Percentiles rank a stretch among this genome's conserved stretches.
Conservation (phyloP, 2,113 vertebrate species). For the Cariama cristata region DNA sequence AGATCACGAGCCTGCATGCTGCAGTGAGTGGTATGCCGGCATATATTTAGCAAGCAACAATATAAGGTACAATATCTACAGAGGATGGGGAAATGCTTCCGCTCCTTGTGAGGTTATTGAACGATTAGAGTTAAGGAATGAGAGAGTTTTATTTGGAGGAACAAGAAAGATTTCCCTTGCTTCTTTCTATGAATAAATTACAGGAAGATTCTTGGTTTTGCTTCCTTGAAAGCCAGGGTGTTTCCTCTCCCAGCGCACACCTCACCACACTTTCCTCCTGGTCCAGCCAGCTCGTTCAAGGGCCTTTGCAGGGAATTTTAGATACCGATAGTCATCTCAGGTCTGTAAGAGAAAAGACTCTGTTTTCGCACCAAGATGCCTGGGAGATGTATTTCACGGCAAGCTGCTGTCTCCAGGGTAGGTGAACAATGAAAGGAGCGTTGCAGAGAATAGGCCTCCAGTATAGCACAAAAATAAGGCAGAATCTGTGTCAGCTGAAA, state of each 20-base stretch:
- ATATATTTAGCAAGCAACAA: background rate
- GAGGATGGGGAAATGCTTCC: background rate
- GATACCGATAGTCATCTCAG: background rate
- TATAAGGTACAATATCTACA: background rate
- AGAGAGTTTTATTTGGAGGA: background rate
- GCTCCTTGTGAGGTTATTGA: background rate
- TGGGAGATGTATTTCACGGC: background rate
- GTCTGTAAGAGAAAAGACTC: background rate
- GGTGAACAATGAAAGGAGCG: background rate
- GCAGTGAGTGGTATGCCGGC: background rate
- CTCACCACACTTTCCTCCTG: background rate
- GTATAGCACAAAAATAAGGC: background rate
- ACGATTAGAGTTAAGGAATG: background rate
- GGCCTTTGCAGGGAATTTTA: background rate
- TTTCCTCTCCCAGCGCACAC: background rate
- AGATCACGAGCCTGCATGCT: slow-evolving; percentile 13
- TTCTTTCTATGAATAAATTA: background rate
- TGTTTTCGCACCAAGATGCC: background rate
- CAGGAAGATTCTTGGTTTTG: background rate
- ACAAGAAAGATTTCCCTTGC: background rate
- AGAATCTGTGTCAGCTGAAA: background rate
- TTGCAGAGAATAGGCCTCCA: background rate
- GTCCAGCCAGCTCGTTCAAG: background rate
- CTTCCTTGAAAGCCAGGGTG: background rate
- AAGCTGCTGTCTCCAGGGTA: background rate